Evolutionary conservation across 1,140 invertebrate genomes (phyloP).

Genomic region (Phocides pigmalion): DNA sequence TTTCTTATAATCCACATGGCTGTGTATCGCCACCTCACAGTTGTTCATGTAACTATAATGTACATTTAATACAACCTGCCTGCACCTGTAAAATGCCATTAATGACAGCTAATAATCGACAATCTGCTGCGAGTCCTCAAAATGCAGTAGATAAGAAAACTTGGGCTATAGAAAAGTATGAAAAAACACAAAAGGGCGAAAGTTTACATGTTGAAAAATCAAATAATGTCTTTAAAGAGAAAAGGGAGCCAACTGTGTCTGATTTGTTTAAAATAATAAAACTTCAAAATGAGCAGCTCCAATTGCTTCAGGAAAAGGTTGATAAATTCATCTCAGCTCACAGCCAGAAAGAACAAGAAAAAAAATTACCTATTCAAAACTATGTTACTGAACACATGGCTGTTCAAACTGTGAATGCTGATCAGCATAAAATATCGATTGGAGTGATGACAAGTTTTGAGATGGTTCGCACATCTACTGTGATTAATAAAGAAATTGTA

Average conservation of each 20-base stretch:
- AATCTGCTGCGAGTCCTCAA: slow-evolving; percentile 16
- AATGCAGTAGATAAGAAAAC: slow-evolving; percentile 68
- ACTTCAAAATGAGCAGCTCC: slow-evolving; percentile 84
- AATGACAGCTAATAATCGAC: slow-evolving; percentile 1
- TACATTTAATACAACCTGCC: slow-evolving; percentile 20
- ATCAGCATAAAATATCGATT: slow-evolving; percentile 87
- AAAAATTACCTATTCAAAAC: slow-evolving; percentile 48
- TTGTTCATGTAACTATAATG: slow-evolving; percentile 35
- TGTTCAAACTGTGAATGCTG: slow-evolving; percentile 85
- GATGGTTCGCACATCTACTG: slow-evolving; percentile 84
- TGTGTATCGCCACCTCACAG: slow-evolving; percentile 20
- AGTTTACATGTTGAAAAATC: slow-evolving; percentile 58
- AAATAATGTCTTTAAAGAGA: slow-evolving; percentile 56
- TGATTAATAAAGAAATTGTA: slow-evolving; percentile 70
- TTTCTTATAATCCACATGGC: slow-evolving; percentile 25
- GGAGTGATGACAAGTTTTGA: slow-evolving; percentile 90
- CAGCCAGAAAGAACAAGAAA: slow-evolving; percentile 41
- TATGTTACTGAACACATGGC: slow-evolving; percentile 57
- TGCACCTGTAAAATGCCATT: slow-evolving; percentile 26
- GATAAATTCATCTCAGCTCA: slow-evolving; percentile 72
- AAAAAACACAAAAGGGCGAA: slow-evolving; percentile 45
- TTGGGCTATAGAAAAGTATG: slow-evolving; percentile 66
- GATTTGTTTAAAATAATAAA: slow-evolving; percentile 85
- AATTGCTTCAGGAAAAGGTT: slow-evolving; percentile 84
- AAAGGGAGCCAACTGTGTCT: slow-evolving; percentile 79